Evolutionary conservation across 2,888 invertebrate genomes (phyloP).

Genomic region (Chalcis sispes): DNA sequence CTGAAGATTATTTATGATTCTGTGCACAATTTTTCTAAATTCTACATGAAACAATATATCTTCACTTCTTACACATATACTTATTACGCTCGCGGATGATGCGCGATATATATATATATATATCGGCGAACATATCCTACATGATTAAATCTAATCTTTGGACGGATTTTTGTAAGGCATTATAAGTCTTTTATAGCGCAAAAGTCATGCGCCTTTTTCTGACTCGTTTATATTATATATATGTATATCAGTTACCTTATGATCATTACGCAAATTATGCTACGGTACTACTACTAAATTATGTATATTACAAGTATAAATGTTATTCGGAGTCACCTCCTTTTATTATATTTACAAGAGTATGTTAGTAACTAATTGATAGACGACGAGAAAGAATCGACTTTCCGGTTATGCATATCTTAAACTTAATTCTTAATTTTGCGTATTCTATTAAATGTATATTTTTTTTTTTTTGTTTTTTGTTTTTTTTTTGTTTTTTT

Average conservation of each 20-base stretch:
- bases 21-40: conserved; percentile 20
- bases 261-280: conserved; percentile 17
- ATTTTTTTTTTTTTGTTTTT: not conserved
- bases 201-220: not conserved
- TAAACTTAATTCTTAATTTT: not conserved
- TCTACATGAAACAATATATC: conserved; percentile 6
- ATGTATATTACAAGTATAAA: conserved; percentile 50
- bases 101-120: not conserved
- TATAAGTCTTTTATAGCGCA: conserved; percentile 33
- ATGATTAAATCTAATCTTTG: conserved; percentile 53
- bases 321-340: conserved; percentile 8
- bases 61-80: conserved; percentile 16
- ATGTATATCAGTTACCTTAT: not conserved
- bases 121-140: conserved; percentile 16
- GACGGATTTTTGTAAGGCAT: conserved; percentile 58
- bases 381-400: not conserved
- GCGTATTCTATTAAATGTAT: not conserved
- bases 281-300: conserved; percentile 31
- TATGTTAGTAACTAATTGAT: conserved; percentile 2
- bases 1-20: too few relatives aligned
- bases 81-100: not conserved
- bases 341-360: conserved; percentile 43
- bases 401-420: not conserved
- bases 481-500: too few relatives aligned
- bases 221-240: conserved; percentile 4